Evolutionary conservation across 2,888 invertebrate species (phyloP), one percentile per base, ranked within the genome.

Genomic region (Meiosimyza platycephala): DNA sequence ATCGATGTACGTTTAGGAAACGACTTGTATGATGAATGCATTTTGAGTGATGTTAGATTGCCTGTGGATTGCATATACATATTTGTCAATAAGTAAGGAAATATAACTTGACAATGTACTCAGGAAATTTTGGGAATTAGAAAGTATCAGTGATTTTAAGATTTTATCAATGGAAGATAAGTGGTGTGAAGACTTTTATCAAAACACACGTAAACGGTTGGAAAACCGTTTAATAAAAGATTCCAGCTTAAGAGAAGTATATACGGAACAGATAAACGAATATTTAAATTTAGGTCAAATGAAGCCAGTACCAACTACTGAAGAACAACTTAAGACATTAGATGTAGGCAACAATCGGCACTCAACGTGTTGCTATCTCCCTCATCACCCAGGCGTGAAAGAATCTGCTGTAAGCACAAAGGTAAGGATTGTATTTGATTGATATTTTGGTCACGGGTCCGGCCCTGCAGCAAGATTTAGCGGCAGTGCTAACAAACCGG

Each of bases 341-440:
- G 22, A 22, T 22, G 22, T 2, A 22, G 22, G 3, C 16, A n/a
- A n/a, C 13, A 6, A 54, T 54, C 9, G 9, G 0, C 1, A n/a
- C 9, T n/a, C 54, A 28, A 73, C 52, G 1, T 57, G 57, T 50
- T 76, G 76, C 64, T 76, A 76, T 51, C 71, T 74, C 1, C 74
- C 73, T 18, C 75, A 72, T 47, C 74, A 75, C 22, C 72, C 71
- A 13, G 69, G 72, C 18, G 33, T 74, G 6, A 74, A 73, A 12
- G 65, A 71, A 33, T 65, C 74, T 12, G 70, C 75, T 12, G 69
- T 70, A 52, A 74, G 65, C 33, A 72, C 78, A 0, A 76, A 70
- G 64, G 65, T 75, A 6, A 66, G 76, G 3, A 67, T 76, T 4
- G 74, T 76, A 1, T 75, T 66, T 76, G n/a, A 77, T 77, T 51